Conservation (phyloP, 2,113 vertebrate genomes). For the Lepus timidus region DNA sequence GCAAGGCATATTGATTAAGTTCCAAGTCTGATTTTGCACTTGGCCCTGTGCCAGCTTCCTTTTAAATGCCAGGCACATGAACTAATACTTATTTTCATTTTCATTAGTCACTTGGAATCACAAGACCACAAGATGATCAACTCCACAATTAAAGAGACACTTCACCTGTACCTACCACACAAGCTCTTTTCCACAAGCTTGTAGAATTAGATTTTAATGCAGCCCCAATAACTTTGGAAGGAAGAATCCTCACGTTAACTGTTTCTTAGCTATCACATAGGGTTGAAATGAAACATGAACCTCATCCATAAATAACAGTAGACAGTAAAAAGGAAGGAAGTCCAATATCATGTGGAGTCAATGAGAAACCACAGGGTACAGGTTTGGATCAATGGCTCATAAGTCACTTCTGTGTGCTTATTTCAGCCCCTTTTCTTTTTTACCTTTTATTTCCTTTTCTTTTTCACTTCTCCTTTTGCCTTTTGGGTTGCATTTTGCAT, state of each 20-base stretch:
- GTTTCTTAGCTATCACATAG: background rate
- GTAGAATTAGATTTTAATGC: constrained; percentile 35
- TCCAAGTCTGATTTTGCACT: constrained; percentile 46
- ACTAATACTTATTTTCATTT: constrained; percentile 43
- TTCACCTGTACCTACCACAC: background rate
- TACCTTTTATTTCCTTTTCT: background rate
- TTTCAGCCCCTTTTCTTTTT: background rate
- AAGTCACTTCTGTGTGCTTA: background rate
- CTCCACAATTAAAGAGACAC: constrained; percentile 13
- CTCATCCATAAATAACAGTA: background rate
- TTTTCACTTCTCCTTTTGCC: background rate
- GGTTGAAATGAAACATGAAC: background rate
- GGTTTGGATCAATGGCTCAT: background rate
- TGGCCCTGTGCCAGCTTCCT: constrained; percentile 54
- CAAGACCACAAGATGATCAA: background rate
- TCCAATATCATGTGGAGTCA: background rate
- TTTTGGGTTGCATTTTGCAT: background rate
- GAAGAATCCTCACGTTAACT: background rate
- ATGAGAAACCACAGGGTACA: background rate
- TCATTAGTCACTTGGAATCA: constrained; percentile 11
- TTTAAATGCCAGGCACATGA: background rate
- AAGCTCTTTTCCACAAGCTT: background rate
- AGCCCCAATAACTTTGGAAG: constrained; percentile 17
- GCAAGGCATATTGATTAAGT: background rate
- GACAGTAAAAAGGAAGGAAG: background rate